Evolutionary conservation across 2,888 invertebrate species (phyloP).

Genomic region (Drosophila tanythrix): DNA sequence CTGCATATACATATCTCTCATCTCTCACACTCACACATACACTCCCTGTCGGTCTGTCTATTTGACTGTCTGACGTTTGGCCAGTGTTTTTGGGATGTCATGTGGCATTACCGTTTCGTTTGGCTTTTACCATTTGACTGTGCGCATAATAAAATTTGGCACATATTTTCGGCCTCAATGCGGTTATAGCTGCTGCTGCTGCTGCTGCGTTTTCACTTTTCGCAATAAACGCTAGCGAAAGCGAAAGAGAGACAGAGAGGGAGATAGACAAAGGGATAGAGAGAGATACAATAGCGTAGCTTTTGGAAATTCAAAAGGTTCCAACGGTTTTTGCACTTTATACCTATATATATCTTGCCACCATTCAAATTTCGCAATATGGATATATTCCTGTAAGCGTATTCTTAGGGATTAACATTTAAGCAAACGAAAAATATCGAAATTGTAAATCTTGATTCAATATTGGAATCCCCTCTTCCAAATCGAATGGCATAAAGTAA

Average conservation of each 20-base stretch:
- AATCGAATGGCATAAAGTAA: background rate
- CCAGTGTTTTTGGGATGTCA: constrained; percentile 34
- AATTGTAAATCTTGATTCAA: background rate
- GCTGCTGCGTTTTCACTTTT: constrained; percentile 59
- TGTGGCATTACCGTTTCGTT: constrained; percentile 55
- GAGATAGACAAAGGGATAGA: background rate
- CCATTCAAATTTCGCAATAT: background rate
- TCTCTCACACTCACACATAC: background rate
- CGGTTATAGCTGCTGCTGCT: constrained; percentile 45
- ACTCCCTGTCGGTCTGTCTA: background rate
- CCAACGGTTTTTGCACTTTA: constrained; percentile 22
- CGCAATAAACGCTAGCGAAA: constrained; percentile 18
- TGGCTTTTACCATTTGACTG: constrained; percentile 75
- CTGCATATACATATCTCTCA: background rate
- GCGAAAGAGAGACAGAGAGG: background rate
- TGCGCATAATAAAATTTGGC: constrained; percentile 74
- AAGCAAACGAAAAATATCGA: background rate
- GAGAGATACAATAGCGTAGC: constrained; percentile 21
- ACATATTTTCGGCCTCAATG: constrained; percentile 72
- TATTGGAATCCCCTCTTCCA: background rate
- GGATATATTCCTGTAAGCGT: background rate
- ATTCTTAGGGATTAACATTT: background rate
- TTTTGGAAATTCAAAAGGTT: constrained; percentile 46
- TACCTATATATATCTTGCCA: constrained; percentile 15
- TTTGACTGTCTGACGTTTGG: constrained; percentile 7